Evolutionary conservation across 2,888 invertebrate species (phyloP), one percentile per base, ranked within the genome.

Genomic region (Microctonus aethiopoides): DNA sequence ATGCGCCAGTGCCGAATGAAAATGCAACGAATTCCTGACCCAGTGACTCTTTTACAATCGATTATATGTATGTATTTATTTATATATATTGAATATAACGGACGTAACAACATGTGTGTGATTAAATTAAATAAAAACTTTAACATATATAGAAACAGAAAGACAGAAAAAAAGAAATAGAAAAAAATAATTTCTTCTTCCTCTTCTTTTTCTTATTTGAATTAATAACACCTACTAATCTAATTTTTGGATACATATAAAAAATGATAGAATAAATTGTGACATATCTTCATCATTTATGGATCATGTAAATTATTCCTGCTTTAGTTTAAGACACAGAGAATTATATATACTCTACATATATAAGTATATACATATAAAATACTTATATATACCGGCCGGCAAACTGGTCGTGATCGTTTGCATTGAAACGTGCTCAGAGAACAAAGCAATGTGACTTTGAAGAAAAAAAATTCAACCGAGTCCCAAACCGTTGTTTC

Each of bases 21-120:
- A 77, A 74, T 75, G 62, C 67, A 56, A 61, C 57, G 51, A 77
- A 75, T 78, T 76, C 75, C 60, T 77, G 77, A 77, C 77, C 78
- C 74, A 79, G 75, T 76, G 76, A 66, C 76, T 77, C 68, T 68
- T 70, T 75, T 77, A 74, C 71, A 68, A 70, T 70, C 59, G 64
- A 73, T 74, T 74, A 67, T 24, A 39, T 54, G 29, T 22, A 62
- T 10, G 24, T n/a, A 62, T 41, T 52, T 29, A 29, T 29, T 5
- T 29, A 29, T 51, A 62, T 10, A 36, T 13, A 61, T 39, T 60
- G 32, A 32, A 57, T 32, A 34, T 41, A 67, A 59, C 57, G 41
- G 41, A 26, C 22, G 22, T 46, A 67, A 52, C 24, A 61, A 36
- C 10, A 3, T 1, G 36, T 16, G 20, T 56, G 16, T 57, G n/a